Conservation (phyloP, 2,888 invertebrate species). For the Dascillus cervinus region DNA sequence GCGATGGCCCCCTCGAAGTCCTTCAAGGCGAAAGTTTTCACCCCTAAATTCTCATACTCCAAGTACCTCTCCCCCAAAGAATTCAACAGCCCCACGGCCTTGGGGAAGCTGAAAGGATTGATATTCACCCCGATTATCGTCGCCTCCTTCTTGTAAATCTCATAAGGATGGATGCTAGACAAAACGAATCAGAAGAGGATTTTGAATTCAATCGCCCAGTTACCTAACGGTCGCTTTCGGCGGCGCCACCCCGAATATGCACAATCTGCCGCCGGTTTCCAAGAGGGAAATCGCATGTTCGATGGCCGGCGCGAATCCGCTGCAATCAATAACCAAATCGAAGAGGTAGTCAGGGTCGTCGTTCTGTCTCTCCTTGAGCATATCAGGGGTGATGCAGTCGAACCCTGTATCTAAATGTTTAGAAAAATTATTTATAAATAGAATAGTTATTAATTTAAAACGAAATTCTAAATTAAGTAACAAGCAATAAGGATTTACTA, state of each 20-base stretch:
- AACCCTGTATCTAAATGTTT: constrained; percentile 50
- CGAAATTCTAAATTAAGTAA: no score
- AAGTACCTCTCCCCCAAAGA: constrained; percentile 59
- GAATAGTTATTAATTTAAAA: no score
- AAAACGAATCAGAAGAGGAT: no score
- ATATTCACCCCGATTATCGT: constrained; percentile 58
- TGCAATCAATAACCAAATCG: constrained; percentile 65
- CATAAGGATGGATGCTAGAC: constrained; percentile 50
- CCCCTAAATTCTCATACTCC: constrained; percentile 51
- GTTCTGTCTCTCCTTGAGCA: constrained; percentile 40
- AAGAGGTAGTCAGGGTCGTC: constrained; percentile 44
- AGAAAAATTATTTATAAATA: no score
- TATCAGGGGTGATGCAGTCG: constrained; percentile 48
- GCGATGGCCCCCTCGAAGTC: constrained; percentile 49
- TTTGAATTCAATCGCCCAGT: background rate
- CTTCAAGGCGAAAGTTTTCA: constrained; percentile 47
- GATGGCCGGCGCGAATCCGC: constrained; percentile 62
- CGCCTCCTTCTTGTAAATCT: constrained; percentile 57
- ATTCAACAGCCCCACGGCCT: constrained; percentile 53
- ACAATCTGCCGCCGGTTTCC: constrained; percentile 54
- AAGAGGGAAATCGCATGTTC: constrained; percentile 53
- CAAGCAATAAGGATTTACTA: no score
- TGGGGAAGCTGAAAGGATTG: constrained; percentile 60
- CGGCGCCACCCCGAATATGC: constrained; percentile 61
- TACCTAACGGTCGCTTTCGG: constrained; percentile 43